These are phyloP conservation scores for Drosophila prostipennis DNA, from an alignment of 2,888 invertebrate species.

Conservation along the genomic window DNA sequence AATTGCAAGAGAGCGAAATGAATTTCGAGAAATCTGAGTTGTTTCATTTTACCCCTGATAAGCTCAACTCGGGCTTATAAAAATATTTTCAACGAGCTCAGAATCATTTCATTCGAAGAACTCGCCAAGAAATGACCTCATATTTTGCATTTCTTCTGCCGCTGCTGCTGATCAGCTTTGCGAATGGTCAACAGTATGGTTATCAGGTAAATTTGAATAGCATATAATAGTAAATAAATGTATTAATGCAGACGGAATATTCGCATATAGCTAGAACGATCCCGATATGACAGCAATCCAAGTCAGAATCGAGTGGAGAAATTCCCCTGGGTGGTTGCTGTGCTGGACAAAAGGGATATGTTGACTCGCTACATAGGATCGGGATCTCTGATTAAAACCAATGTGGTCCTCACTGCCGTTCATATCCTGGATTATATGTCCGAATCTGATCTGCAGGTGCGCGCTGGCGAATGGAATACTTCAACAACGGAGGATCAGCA, in stretches of 20 bases:
- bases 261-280: neutral
- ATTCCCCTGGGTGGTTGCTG: conserved; percentile 3
- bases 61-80: neutral
- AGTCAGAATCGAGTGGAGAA: neutral
- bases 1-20: neutral
- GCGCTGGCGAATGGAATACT: neutral
- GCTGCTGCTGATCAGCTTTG: conserved; percentile 2
- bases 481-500: neutral
- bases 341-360: neutral
- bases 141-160: neutral
- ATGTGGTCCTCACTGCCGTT: neutral
- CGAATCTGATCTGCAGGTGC: neutral
- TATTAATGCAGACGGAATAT: neutral
- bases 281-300: neutral
- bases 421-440: neutral
- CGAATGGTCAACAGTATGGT: neutral
- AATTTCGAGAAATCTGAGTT: neutral
- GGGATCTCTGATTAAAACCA: neutral
- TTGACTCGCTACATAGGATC: neutral
- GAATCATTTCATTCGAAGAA: neutral
- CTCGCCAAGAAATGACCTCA: neutral
- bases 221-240: no score
- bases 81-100: neutral
- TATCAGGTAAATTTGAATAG: neutral
- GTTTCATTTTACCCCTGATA: neutral